Percentiles rank a stretch among this genome's conserved stretches.
Conservation (phyloP, 2,113 vertebrate genomes). For the Nerophis ophidion region DNA sequence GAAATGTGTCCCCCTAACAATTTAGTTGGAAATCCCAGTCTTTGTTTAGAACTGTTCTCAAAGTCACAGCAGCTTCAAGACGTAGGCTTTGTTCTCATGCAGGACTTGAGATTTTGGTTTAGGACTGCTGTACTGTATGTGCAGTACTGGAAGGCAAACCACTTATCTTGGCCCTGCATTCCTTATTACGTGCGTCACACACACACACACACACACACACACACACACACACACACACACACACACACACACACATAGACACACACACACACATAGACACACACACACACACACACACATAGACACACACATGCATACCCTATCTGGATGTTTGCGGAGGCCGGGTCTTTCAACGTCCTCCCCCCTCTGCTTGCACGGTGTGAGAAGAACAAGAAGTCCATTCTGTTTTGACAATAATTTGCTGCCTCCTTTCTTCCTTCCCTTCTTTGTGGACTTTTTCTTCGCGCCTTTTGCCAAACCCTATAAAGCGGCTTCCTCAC, state of each 20-base stretch:
- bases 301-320: conserved; percentile 11
- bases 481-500: conserved; percentile 29
- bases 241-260: not conserved
- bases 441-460: conserved; percentile 36
- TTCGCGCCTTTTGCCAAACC: conserved; percentile 48
- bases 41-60: conserved; percentile 48
- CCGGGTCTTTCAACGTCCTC: not conserved
- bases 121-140: conserved; percentile 21
- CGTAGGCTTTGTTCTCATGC: conserved; percentile 51
- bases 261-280: conserved; percentile 4
- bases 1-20: too few relatives aligned
- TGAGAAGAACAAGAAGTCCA: conserved; percentile 23
- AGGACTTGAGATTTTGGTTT: conserved; percentile 61
- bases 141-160: conserved; percentile 35
- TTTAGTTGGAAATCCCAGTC: not conserved
- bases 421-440: conserved; percentile 13
- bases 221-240: conserved; percentile 8
- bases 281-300: conserved; percentile 8
- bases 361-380: not conserved
- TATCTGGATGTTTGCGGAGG: conserved; percentile 39
- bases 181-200: conserved; percentile 53
- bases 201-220: conserved; percentile 12
- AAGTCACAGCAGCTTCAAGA: conserved; percentile 58
- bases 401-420: conserved; percentile 49
- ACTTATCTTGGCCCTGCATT: conserved; percentile 57